Percentiles rank a stretch among this genome's conserved stretches.
These are phyloP conservation scores for Origma solitaria DNA, from an alignment of 2,113 vertebrate species.

Conservation along the genomic window DNA sequence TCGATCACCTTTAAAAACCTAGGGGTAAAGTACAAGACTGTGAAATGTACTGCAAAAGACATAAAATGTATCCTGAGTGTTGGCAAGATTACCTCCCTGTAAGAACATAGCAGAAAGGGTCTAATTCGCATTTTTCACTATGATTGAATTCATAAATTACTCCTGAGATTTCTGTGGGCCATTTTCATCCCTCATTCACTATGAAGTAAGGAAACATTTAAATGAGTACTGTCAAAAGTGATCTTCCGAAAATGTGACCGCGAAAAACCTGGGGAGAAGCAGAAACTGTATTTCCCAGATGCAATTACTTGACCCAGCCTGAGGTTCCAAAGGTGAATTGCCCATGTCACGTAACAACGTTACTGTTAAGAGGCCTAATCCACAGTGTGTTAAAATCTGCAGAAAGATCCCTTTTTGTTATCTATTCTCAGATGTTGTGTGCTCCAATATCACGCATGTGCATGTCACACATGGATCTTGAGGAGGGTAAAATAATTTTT, in stretches of 20 bases:
- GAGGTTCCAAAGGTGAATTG: constrained; percentile 8
- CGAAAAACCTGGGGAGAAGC: constrained; percentile 3
- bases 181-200: background rate
- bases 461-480: background rate
- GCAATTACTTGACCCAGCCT: background rate
- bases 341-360: background rate
- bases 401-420: background rate
- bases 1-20: background rate
- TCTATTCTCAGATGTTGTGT: background rate
- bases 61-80: background rate
- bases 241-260: constrained; percentile 19
- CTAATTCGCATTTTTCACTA: background rate
- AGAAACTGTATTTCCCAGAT: constrained; percentile 14
- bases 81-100: background rate
- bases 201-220: constrained; percentile 34
- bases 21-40: background rate
- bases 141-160: constrained; percentile 7
- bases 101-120: background rate
- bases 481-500: background rate
- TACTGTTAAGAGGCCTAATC: background rate
- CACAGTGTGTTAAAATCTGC: background rate
- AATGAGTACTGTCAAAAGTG: constrained; percentile 39
- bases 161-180: constrained; percentile 19
- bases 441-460: background rate
- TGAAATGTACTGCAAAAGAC: background rate